Base-by-base conservation (phyloP, 2,113 vertebrate species). In the Antigone vipio region DNA sequence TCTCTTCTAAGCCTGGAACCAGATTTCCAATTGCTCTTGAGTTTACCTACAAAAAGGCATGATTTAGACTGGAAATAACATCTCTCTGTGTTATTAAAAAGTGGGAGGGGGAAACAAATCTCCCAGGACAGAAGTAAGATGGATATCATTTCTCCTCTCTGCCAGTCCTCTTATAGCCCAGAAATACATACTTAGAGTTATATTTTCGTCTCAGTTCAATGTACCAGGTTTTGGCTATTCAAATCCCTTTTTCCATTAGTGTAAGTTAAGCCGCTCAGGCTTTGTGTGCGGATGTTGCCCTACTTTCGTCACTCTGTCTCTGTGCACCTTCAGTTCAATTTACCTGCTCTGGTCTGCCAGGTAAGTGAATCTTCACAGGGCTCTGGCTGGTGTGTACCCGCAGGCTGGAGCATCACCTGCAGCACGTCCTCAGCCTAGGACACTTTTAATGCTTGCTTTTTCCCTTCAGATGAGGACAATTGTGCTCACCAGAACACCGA, bases 221-320 rank as follows among this genome's bases (percentile, higher is more conserved):
- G 42, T n/a, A 63, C n/a, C 22, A 59, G 85, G 29, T 69, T 90
- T 86, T 75, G 91, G 55, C 5, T 3, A 58, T 78, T 92, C 85
- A 93, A 90, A 96, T 92, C 90, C 47, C 17, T 45, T 92, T 94
- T 83, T 83, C 59, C 47, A 83, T 84, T 63, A 80, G 59, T 14
- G 29, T 15, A 29, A 80, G 52, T 24, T 90, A 93, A 93, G 90
- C 82, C 3, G n/a, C 88, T 93, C 79, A 49, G 63, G 63, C 82
- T 92, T 44, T 80, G 55, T 27, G 18, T 19, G 44, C 8, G 56
- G 45, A 35, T 29, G 38, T 27, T 86, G 88, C 68, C 85, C 90
- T 94, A 68, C 59, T 94, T 94, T 59, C 5, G 1, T 73, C 2
- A 3, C 71, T 47, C 77, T 76, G 56, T 42, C 23, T 69, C 50